Conservation (phyloP, 2,888 invertebrate species). For the Panzeria rudis region DNA sequence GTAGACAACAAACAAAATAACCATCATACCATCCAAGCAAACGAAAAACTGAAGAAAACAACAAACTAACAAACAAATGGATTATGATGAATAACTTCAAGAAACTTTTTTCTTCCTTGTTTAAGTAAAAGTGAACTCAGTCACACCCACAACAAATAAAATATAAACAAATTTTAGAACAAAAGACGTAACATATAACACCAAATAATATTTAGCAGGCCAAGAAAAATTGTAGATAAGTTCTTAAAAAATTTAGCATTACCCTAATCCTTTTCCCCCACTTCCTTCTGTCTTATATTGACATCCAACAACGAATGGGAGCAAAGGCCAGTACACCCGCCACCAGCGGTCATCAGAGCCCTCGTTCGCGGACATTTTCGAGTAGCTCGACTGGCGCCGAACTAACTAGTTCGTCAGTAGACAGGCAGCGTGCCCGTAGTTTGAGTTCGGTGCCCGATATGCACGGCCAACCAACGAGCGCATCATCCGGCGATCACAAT, state of each 20-base stretch:
- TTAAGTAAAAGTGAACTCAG: slow-evolving; percentile 22
- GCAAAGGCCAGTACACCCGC: slow-evolving; percentile 93
- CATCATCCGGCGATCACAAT: slow-evolving; percentile 73
- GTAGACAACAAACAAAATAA: slow-evolving; percentile 45
- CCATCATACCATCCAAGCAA: slow-evolving; percentile 16
- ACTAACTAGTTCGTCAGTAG: slow-evolving; percentile 85
- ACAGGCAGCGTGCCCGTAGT: slow-evolving; percentile 92
- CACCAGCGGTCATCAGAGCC: slow-evolving; percentile 87
- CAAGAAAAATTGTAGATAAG: slow-evolving; percentile 27
- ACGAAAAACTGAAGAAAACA: slow-evolving; percentile 7
- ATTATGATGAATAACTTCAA: slow-evolving; percentile 51
- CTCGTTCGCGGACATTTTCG: slow-evolving; percentile 90
- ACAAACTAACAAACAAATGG: slow-evolving; percentile 14
- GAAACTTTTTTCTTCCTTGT: slow-evolving; percentile 56
- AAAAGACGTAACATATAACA: slow-evolving; percentile 35
- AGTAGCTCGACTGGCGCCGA: slow-evolving; percentile 86
- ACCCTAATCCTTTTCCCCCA: slow-evolving; percentile 30
- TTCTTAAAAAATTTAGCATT: slow-evolving; percentile 3
- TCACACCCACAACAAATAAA: slow-evolving; percentile 47
- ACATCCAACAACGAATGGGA: slow-evolving; percentile 86
- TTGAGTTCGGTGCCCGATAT: slow-evolving; percentile 93
- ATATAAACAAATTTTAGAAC: slow-evolving; percentile 24
- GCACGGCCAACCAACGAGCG: slow-evolving; percentile 77
- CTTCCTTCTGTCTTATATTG: slow-evolving; percentile 9
- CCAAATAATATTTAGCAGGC: slow-evolving; percentile 16